Evolutionary conservation across 2,113 vertebrate genomes (phyloP).

Genomic region (Miniopterus natalensis): DNA sequence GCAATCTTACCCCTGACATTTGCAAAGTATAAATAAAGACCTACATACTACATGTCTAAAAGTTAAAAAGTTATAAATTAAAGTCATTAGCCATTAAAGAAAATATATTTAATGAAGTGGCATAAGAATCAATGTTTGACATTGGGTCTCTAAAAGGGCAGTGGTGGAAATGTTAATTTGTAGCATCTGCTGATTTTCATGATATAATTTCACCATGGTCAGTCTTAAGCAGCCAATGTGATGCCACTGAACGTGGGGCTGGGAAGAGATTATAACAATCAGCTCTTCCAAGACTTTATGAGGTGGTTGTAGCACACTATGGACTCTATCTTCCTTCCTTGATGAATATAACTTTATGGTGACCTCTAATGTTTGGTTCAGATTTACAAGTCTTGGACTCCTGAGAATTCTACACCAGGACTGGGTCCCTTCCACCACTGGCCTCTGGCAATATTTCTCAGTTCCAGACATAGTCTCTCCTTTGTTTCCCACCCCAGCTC

Average conservation of each 20-base stretch:
- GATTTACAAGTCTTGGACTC: not conserved
- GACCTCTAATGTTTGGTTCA: not conserved
- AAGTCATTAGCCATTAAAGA: conserved; percentile 16
- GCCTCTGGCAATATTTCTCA: not conserved
- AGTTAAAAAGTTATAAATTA: not conserved
- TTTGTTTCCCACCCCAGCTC: not conserved
- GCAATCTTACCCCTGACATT: not conserved
- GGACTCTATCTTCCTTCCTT: not conserved
- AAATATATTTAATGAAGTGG: not conserved
- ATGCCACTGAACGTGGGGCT: not conserved
- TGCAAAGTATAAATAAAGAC: not conserved
- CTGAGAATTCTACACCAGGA: not conserved
- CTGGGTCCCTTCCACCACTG: not conserved
- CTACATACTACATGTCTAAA: not conserved
- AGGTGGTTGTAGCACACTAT: not conserved
- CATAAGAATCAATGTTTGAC: not conserved
- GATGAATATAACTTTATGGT: not conserved
- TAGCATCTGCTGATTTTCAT: not conserved
- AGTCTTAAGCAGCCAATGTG: not conserved
- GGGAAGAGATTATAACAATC: not conserved
- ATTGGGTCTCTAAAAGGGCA: not conserved
- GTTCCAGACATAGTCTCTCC: rapidly evolving
- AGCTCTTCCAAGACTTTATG: not conserved
- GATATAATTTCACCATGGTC: not conserved
- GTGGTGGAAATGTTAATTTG: not conserved